Base-by-base conservation (phyloP, 2,888 invertebrate species). In the Horisme vitalbata region DNA sequence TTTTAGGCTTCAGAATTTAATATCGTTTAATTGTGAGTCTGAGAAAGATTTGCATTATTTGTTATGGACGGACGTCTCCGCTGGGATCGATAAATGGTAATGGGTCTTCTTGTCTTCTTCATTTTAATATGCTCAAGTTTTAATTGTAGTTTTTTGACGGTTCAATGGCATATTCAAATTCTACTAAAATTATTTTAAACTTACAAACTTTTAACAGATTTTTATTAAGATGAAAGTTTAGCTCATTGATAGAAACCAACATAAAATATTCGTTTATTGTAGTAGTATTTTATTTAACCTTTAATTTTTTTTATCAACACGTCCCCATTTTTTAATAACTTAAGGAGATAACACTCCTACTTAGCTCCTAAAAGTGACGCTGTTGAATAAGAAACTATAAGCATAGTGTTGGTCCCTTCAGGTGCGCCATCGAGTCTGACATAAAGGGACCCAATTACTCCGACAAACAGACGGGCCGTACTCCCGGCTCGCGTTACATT, bases 1-100 rank as follows among this genome's bases (percentile, higher is more conserved):
- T 66, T 69, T 65, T 63, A 63, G 61, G 58, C 61, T 61, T 68
- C 60, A 64, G 61, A 54, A 53, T 54, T 61, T 66, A 63, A 69
- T 63, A 61, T 55, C 63, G 63, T 64, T 68, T 65, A 59, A 62
- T 59, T 61, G 60, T 52, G 47, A 56, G 57, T 57, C 63, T 61
- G 30, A 50, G 53, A 45, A 36, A 55, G 46, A 55, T 58, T 55
- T 52, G 53, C 55, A 55, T 58, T 58, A 52, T 53, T 53, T 52
- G 55, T 50, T 28, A 33, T 26, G 39, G 39, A 44, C 33, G 20
- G 41, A 24, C 28, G 37, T 32, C 41, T 20, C 52, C 35, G 15
- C 38, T 18, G 53, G 51, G 51, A 41, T 41, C 36, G 9, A 38
- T 35, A 27, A 18, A 45, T 27, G 44, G 41, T 36, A 20, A 46